Evolutionary conservation across 2,113 vertebrate species (phyloP).

Genomic region (Prochilodus magdalenae): DNA sequence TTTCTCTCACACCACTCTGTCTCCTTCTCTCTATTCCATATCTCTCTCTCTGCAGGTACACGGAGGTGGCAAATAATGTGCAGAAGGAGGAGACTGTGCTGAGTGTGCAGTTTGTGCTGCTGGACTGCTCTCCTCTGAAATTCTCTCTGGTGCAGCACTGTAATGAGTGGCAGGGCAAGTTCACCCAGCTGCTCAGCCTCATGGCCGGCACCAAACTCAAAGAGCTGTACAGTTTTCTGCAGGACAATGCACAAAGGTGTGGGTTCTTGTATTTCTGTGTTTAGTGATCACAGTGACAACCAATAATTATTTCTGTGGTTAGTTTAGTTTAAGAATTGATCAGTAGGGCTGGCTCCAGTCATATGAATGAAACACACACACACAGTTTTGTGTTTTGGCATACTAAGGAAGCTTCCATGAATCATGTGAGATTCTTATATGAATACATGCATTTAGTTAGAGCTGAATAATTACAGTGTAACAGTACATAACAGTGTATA

Average conservation of each 20-base stretch:
- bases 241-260: conserved; percentile 71
- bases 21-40: not conserved
- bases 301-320: too few species aligned
- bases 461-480: too few species aligned
- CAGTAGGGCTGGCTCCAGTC: too few species aligned
- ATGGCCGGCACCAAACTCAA: conserved; percentile 75
- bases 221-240: conserved; percentile 74
- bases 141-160: conserved; percentile 79
- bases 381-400: too few species aligned
- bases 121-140: conserved; percentile 81
- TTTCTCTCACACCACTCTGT: not conserved
- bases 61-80: conserved; percentile 82
- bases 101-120: conserved; percentile 79
- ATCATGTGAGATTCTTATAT: too few species aligned
- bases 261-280: conserved; percentile 39
- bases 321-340: too few species aligned
- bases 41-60: conserved; percentile 69
- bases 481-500: too few species aligned
- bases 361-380: too few species aligned
- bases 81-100: conserved; percentile 84
- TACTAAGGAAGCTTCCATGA: too few species aligned
- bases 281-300: not conserved
- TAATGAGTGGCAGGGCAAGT: conserved; percentile 83
- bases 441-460: too few species aligned
- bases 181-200: conserved; percentile 79